Percentiles rank a stretch among this genome's conserved stretches.
Conservation (phyloP, 2,797 vertebrate species). For the Synaphobranchus kaupii region DNA sequence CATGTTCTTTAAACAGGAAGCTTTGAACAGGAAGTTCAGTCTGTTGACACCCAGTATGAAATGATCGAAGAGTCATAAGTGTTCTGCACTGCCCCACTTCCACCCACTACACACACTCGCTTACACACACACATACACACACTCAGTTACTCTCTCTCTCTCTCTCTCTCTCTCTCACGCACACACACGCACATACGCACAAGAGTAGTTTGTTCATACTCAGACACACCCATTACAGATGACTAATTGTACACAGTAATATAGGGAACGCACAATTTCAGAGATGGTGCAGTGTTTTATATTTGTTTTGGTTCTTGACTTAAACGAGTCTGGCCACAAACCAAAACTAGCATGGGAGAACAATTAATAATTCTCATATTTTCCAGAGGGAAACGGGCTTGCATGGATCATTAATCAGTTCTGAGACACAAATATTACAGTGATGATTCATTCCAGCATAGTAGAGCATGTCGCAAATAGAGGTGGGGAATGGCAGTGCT, state of each 20-base stretch:
- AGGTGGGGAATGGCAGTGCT: neutral
- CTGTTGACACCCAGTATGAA: constrained; percentile 54
- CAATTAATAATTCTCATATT: neutral
- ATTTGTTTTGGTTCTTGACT: neutral
- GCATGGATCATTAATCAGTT: neutral
- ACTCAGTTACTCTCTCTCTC: neutral
- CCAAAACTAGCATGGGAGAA: neutral
- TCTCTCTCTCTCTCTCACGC: neutral
- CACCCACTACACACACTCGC: neutral
- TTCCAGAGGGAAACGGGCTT: neutral
- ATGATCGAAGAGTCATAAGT: constrained; percentile 48
- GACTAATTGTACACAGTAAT: neutral
- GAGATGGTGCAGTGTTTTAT: neutral
- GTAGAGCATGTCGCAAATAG: neutral
- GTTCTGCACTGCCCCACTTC: neutral
- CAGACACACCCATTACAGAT: neutral
- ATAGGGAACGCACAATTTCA: neutral
- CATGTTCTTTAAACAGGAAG: constrained; percentile 63
- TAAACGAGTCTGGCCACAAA: neutral
- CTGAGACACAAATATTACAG: neutral
- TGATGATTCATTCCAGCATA: neutral
- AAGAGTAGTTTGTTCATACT: neutral
- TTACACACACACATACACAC: neutral
- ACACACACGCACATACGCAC: neutral
- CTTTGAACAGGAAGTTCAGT: constrained; percentile 61